Percentiles rank a stretch among this genome's conserved stretches.
These are phyloP conservation scores for Seriola aureovittata DNA, from an alignment of 2,113 vertebrate genomes.

Conservation along the genomic window DNA sequence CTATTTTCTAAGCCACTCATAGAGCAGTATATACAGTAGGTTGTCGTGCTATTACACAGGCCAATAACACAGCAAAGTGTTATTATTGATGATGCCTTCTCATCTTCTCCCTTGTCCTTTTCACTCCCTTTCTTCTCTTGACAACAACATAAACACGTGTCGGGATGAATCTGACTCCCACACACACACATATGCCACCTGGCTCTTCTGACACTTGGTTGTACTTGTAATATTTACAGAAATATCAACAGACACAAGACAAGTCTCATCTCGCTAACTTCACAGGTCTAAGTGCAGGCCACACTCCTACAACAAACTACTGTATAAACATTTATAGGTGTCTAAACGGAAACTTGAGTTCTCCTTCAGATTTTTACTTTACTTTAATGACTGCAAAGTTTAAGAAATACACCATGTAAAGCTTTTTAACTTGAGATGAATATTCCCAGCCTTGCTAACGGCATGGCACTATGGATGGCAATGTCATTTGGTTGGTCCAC, in stretches of 20 bases:
- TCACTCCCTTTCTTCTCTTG: conserved; percentile 1
- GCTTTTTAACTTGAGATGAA: no score
- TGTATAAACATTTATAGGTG: background rate
- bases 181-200: conserved; percentile 17
- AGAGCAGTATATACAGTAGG: conserved; percentile 18
- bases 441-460: no score
- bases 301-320: background rate
- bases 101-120: background rate
- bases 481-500: no score
- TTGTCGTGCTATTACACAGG: conserved; percentile 31
- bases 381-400: no score
- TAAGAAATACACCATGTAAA: no score
- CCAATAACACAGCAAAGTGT: conserved; percentile 8
- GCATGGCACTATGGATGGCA: no score
- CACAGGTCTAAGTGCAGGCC: background rate
- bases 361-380: background rate
- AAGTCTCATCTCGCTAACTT: conserved; percentile 3
- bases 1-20: background rate
- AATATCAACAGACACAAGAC: conserved; percentile 8
- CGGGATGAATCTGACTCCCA: background rate
- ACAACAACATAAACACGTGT: conserved; percentile 23
- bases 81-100: conserved; percentile 30
- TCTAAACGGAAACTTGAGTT: background rate
- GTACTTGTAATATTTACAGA: conserved; percentile 32
- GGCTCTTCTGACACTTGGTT: conserved; percentile 13